Conservation (phyloP, 92 coral and sea anemone genomes). For the Umimayanthus chanpuru region DNA sequence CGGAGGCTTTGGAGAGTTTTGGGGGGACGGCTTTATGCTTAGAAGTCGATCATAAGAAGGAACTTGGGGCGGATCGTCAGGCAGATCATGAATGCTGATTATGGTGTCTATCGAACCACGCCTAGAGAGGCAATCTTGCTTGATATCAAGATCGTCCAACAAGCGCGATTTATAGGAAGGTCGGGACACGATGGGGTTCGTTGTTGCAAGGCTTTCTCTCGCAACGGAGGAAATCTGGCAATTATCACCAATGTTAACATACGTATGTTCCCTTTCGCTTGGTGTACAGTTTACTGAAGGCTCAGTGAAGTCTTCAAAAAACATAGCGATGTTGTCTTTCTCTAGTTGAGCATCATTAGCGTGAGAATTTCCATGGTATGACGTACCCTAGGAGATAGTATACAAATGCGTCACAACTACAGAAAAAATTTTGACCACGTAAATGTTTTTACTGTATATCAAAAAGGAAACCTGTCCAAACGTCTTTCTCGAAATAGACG, state of each 20-base stretch:
- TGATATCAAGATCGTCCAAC: not conserved
- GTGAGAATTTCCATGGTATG: not conserved
- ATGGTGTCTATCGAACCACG: conserved; percentile 13
- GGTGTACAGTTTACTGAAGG: not conserved
- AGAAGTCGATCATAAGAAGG: conserved; percentile 39
- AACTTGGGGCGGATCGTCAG: conserved; percentile 31
- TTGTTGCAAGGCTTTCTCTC: not conserved
- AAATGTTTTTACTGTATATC: too few species aligned
- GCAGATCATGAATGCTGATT: conserved; percentile 22
- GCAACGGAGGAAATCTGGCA: not conserved
- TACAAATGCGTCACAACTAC: not conserved
- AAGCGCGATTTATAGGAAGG: not conserved
- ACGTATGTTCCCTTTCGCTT: not conserved
- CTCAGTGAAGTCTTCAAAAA: not conserved
- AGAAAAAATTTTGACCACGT: not conserved
- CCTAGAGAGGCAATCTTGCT: not conserved
- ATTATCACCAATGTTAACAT: conserved; percentile 2
- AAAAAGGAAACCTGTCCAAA: too few species aligned
- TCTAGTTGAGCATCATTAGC: not conserved
- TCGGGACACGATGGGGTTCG: not conserved
- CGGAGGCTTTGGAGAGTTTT: conserved; percentile 4
- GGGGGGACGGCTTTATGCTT: conserved; percentile 8
- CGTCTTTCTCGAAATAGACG: too few species aligned
- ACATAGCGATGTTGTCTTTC: not conserved
- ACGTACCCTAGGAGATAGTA: not conserved